Conservation (phyloP, 2,888 invertebrate species). For the Sylvicola cinctus region DNA sequence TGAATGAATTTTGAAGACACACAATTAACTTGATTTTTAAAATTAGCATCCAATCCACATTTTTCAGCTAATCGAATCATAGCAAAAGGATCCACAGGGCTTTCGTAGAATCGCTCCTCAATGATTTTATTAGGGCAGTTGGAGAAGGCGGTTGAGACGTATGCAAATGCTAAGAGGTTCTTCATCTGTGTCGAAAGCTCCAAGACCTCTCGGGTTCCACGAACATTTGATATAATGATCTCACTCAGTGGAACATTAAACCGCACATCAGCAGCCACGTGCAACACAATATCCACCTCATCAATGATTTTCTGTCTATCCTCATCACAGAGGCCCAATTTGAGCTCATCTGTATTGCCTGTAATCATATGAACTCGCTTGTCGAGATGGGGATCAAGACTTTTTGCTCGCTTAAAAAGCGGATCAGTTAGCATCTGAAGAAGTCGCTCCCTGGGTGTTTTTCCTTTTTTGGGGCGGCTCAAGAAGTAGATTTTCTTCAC, state of each 20-base stretch:
- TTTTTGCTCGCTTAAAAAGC: too few relatives aligned
- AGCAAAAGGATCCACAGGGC: constrained; percentile 18
- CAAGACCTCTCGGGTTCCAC: constrained; percentile 40
- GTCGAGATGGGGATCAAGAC: too few relatives aligned
- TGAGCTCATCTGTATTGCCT: too few relatives aligned
- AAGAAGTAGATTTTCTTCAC: too few relatives aligned
- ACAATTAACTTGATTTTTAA: too few relatives aligned
- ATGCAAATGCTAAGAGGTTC: constrained; percentile 34
- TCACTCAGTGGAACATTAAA: constrained; percentile 49
- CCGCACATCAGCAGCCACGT: constrained; percentile 75
- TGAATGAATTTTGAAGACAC: constrained; percentile 15
- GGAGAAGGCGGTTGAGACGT: constrained; percentile 48
- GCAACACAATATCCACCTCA: constrained; percentile 41
- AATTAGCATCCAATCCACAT: background rate
- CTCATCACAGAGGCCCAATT: constrained; percentile 20
- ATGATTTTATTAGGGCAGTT: constrained; percentile 30
- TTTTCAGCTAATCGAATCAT: constrained; percentile 17
- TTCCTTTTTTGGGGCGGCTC: too few relatives aligned
- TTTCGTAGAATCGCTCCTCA: constrained; percentile 23
- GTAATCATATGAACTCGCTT: too few relatives aligned
- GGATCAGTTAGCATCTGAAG: too few relatives aligned
- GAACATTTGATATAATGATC: constrained; percentile 46
- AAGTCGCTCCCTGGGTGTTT: too few relatives aligned
- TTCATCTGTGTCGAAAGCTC: constrained; percentile 39
- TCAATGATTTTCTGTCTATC: constrained; percentile 17